Conservation (phyloP, 2,888 invertebrate species). For the Aromia moschata region DNA sequence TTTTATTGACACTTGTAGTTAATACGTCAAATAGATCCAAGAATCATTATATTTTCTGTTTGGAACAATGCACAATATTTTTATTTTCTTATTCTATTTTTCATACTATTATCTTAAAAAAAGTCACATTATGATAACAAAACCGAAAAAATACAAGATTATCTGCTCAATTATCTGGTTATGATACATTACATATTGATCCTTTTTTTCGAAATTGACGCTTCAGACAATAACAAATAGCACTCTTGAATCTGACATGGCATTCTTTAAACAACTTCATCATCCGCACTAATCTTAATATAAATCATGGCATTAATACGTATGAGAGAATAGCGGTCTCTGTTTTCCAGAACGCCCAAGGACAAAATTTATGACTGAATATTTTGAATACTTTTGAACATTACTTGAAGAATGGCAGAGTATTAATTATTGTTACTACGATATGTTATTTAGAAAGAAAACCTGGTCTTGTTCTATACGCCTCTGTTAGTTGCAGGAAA, state of each 20-base stretch:
- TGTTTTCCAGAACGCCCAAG: not conserved
- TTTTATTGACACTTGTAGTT: no score
- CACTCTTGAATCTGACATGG: not conserved
- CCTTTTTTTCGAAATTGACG: not conserved
- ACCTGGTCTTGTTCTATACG: not conserved
- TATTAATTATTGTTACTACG: no score
- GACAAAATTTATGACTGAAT: not conserved
- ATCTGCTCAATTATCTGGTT: no score
- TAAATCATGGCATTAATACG: not conserved
- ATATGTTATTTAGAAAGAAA: not conserved
- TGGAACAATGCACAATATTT: no score
- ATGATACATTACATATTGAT: no score
- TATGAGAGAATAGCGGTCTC: not conserved
- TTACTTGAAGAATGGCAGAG: no score
- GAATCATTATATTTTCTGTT: no score
- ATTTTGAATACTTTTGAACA: not conserved
- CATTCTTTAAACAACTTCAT: not conserved
- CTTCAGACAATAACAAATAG: not conserved
- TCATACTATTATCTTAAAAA: no score
- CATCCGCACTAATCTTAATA: not conserved
- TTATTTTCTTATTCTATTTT: no score
- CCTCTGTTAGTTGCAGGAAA: not conserved
- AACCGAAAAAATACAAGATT: not conserved
- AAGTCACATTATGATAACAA: not conserved
- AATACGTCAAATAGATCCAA: no score